A percentile compares a stretch with the other conserved stretches of the same genome.
These are phyloP conservation scores for Brachionus asplanchnoidis DNA, from an alignment of 1,140 invertebrate genomes.

Conservation along the genomic window DNA sequence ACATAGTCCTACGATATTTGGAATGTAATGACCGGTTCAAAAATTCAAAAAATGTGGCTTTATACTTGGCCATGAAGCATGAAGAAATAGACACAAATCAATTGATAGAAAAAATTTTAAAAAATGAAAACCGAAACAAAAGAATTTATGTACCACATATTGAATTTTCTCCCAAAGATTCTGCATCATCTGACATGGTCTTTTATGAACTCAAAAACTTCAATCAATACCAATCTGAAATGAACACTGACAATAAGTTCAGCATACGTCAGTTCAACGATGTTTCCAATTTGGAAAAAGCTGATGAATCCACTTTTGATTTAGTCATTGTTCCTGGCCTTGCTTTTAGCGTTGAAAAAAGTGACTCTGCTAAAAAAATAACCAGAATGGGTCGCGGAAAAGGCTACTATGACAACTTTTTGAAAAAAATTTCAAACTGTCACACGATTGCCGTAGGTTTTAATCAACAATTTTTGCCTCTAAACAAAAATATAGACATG, in stretches of 20 bases:
- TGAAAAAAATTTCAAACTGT: slow-evolving; percentile 29
- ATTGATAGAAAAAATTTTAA: slow-evolving; percentile 15
- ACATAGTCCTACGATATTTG: slow-evolving; percentile 16
- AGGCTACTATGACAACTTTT: slow-evolving; percentile 38
- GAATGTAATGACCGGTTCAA: not conserved
- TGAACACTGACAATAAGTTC: slow-evolving; percentile 36
- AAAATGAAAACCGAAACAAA: not conserved
- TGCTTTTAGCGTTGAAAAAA: slow-evolving; percentile 1
- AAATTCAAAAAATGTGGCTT: slow-evolving; percentile 21
- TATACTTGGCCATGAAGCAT: slow-evolving; percentile 35
- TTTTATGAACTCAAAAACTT: slow-evolving; percentile 31
- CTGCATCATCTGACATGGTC: slow-evolving; percentile 21
- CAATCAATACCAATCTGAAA: slow-evolving; percentile 8
- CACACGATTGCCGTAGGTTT: slow-evolving; percentile 22
- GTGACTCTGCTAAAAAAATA: not conserved
- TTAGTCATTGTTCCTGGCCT: slow-evolving; percentile 33
- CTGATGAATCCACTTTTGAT: not conserved
- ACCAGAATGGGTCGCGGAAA: slow-evolving; percentile 26
- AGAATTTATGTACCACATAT: slow-evolving; percentile 28
- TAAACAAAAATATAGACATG: not conserved
- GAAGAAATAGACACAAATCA: slow-evolving; percentile 38
- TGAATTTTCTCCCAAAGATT: not conserved
- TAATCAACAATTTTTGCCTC: slow-evolving; percentile 26
- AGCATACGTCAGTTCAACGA: slow-evolving; percentile 9
- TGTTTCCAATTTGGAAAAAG: not conserved